phyloP scores from a whole-genome alignment of 2,797 vertebrate genomes.

The Pogoniulus pusillus region DNA sequence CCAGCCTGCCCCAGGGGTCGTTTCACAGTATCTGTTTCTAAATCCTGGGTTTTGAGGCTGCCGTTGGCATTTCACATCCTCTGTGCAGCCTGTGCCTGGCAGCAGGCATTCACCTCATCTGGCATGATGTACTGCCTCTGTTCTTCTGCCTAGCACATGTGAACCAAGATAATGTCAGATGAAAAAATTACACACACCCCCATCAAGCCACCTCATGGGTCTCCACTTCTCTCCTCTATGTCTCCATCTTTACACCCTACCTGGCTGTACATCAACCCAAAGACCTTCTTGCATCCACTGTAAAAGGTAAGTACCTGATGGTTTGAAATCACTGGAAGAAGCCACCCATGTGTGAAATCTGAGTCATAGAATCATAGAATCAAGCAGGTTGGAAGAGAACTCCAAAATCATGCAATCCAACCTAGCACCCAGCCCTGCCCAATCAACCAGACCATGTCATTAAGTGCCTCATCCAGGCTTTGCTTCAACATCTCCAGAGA shows the following conservation, averaged over 20 bases:
- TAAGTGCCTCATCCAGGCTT: too few relatives aligned
- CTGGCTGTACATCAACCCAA: background rate
- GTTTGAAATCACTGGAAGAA: background rate
- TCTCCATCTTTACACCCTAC: background rate
- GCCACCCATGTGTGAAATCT: background rate
- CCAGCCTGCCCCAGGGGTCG: background rate
- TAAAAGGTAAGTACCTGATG: background rate
- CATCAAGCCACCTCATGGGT: background rate
- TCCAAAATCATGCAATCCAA: too few relatives aligned
- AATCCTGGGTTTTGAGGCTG: background rate
- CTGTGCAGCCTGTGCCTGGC: background rate
- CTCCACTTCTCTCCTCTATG: background rate
- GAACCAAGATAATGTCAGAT: conserved; percentile 17
- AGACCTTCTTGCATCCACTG: background rate
- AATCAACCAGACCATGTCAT: too few relatives aligned
- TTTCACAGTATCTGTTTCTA: background rate
- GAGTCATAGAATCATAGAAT: too few relatives aligned
- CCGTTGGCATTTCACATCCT: background rate
- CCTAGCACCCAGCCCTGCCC: too few relatives aligned
- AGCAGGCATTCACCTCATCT: background rate
- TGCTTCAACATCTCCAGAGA: too few relatives aligned
- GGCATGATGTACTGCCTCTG: background rate
- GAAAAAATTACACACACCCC: background rate
- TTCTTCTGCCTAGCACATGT: background rate
- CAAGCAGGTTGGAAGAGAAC: too few relatives aligned